Percentiles rank a stretch among this genome's conserved stretches.
phyloP scores from a whole-genome alignment of 2,113 vertebrate species.

The Heteronetta atricapilla region DNA sequence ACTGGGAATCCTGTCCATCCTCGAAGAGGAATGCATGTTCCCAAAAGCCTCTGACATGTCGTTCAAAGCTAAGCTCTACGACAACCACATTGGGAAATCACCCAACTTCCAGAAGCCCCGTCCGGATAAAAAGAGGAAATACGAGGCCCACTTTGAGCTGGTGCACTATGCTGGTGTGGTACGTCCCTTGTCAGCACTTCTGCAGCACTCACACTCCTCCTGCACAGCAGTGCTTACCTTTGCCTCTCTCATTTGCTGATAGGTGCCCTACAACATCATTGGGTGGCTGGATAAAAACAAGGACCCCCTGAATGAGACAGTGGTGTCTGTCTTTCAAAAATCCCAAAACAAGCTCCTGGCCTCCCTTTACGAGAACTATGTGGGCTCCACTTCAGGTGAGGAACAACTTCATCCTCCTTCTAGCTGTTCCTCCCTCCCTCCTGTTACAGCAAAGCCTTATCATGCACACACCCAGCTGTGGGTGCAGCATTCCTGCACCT shows the following conservation, averaged over 20 bases:
- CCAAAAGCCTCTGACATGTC: conserved; percentile 90
- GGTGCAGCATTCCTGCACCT: neutral
- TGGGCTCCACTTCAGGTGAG: conserved; percentile 84
- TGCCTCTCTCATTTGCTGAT: neutral
- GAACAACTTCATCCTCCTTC: accelerated
- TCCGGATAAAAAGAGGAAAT: conserved; percentile 90
- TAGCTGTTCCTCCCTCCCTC: neutral
- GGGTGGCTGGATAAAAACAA: conserved; percentile 97
- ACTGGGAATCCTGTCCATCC: conserved; percentile 92
- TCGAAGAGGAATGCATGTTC: conserved; percentile 98
- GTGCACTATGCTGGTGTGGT: conserved; percentile 95
- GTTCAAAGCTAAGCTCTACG: conserved; percentile 93
- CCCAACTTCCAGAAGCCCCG: conserved; percentile 92
- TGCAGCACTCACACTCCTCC: too few species aligned
- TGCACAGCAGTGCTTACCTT: neutral
- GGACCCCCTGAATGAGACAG: conserved; percentile 92
- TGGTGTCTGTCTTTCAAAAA: conserved; percentile 90
- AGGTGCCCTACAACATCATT: conserved; percentile 92
- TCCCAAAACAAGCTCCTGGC: conserved; percentile 90
- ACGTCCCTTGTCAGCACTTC: conserved; percentile 26
- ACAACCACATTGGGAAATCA: conserved; percentile 92
- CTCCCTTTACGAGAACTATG: conserved; percentile 87
- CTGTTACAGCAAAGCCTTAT: neutral
- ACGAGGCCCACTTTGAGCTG: conserved; percentile 91
- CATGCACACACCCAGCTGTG: accelerated